A percentile compares a stretch with the other conserved stretches of the same genome.
phyloP scores from a whole-genome alignment of 2,113 vertebrate genomes.

The Ageneiosus marmoratus region DNA sequence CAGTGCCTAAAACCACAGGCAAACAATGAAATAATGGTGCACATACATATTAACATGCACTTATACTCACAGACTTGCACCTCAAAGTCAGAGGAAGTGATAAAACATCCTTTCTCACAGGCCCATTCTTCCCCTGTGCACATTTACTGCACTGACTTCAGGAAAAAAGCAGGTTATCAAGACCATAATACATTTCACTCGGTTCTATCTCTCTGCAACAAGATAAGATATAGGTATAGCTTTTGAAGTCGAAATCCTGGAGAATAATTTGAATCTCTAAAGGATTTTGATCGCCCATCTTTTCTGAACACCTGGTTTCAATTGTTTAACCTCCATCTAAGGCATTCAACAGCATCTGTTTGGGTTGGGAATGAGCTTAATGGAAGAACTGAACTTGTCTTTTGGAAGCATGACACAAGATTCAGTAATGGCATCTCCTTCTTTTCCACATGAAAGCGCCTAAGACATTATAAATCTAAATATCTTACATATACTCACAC shows the following conservation, averaged over 20 bases:
- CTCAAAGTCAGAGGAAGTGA: slow-evolving; percentile 14
- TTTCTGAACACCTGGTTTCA: slow-evolving; percentile 68
- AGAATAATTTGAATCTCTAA: slow-evolving; percentile 57
- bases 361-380: slow-evolving; percentile 52
- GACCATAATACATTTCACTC: slow-evolving; percentile 41
- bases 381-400: slow-evolving; percentile 60
- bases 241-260: slow-evolving; percentile 48
- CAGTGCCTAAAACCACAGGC: slow-evolving; percentile 33
- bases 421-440: slow-evolving; percentile 58
- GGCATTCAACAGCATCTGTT: slow-evolving; percentile 64
- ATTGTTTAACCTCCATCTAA: slow-evolving; percentile 57
- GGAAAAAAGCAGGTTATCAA: slow-evolving; percentile 8
- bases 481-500: slow-evolving; percentile 31
- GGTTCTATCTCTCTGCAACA: slow-evolving; percentile 26
- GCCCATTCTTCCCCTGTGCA: slow-evolving; percentile 3
- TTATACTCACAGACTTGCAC: slow-evolving; percentile 23
- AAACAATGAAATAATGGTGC: slow-evolving; percentile 19
- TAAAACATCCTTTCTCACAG: slow-evolving; percentile 24
- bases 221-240: slow-evolving; percentile 55
- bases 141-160: slow-evolving; percentile 6
- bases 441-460: slow-evolving; percentile 66
- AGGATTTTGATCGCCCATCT: slow-evolving; percentile 64
- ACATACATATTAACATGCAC: slow-evolving; percentile 20
- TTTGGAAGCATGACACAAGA: slow-evolving; percentile 55
- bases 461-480: slow-evolving; percentile 45